A percentile compares a stretch with the other conserved stretches of the same genome.
Evolutionary conservation across 2,113 vertebrate genomes (phyloP).

Genomic region (Serilophus lunatus): DNA sequence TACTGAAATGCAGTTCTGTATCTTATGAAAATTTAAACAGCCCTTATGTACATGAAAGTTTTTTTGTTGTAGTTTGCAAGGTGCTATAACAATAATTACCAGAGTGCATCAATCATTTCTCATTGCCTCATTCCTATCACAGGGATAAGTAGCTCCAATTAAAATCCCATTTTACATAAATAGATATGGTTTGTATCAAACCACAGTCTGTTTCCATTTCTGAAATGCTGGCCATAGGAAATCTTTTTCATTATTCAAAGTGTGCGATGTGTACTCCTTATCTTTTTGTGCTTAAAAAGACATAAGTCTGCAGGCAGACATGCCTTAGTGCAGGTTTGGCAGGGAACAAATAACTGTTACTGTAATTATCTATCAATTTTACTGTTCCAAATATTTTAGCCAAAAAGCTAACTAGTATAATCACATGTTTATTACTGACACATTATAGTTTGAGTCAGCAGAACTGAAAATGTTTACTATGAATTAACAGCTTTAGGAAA

Average conservation of each 20-base stretch:
- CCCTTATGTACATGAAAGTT: conserved; percentile 38
- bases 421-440: conserved; percentile 27
- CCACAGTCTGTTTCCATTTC: conserved; percentile 21
- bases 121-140: conserved; percentile 39
- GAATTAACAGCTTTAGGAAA: conserved; percentile 12
- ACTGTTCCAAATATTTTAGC: conserved; percentile 29
- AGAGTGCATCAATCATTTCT: conserved; percentile 57
- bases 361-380: conserved; percentile 37
- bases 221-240: conserved; percentile 43
- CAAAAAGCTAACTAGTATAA: conserved; percentile 15
- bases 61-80: conserved; percentile 50
- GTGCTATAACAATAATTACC: conserved; percentile 62
- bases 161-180: conserved; percentile 57
- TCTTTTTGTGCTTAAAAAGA: conserved; percentile 40
- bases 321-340: conserved; percentile 44
- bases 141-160: conserved; percentile 58
- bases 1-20: conserved; percentile 14
- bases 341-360: conserved; percentile 3
- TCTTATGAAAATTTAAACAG: conserved; percentile 60
- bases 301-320: conserved; percentile 20
- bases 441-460: conserved; percentile 7
- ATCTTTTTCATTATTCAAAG: conserved; percentile 45
- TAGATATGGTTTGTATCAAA: conserved; percentile 54
- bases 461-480: background rate
- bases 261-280: conserved; percentile 10